A percentile compares a stretch with the other conserved stretches of the same genome.
Conservation (phyloP, 2,888 invertebrate species). For the Parthenolecanium corni region DNA sequence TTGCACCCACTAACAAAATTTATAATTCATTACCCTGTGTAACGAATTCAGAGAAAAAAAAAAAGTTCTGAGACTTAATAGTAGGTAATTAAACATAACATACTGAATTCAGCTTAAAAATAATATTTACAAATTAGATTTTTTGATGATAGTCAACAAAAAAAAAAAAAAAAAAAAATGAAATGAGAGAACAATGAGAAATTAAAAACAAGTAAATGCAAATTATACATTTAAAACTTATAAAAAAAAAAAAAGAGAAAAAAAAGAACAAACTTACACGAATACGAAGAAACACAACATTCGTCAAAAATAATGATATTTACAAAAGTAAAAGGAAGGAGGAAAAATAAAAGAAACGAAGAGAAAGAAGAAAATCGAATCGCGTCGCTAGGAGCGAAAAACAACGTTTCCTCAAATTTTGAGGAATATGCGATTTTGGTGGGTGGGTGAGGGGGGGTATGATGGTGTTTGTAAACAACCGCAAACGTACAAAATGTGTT, state of each 20-base stretch:
- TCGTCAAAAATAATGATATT: not conserved
- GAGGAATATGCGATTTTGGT: too few relatives aligned
- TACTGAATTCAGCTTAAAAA: not conserved
- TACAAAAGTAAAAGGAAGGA: constrained; percentile 1
- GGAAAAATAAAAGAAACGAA: not conserved
- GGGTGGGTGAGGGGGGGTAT: too few relatives aligned
- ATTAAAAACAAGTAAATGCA: constrained; percentile 19
- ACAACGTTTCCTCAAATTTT: not conserved
- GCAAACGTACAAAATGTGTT: not conserved
- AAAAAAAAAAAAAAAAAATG: too few relatives aligned
- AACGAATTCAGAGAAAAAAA: not conserved
- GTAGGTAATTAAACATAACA: not conserved
- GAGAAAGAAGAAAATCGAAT: not conserved
- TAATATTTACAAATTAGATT: not conserved
- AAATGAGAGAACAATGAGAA: not conserved
- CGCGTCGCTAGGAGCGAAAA: not conserved
- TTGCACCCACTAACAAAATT: not conserved
- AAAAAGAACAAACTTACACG: constrained; percentile 4
- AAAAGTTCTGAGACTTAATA: not conserved
- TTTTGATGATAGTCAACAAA: constrained; percentile 13
- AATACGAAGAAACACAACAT: not conserved
- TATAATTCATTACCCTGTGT: not conserved
- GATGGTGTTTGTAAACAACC: too few relatives aligned
- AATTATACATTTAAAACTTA: constrained; percentile 18
- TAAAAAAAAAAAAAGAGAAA: too few relatives aligned